Evolutionary conservation across 2,113 vertebrate species (phyloP), one percentile per base, ranked within the genome.

Genomic region (Globicephala melas): DNA sequence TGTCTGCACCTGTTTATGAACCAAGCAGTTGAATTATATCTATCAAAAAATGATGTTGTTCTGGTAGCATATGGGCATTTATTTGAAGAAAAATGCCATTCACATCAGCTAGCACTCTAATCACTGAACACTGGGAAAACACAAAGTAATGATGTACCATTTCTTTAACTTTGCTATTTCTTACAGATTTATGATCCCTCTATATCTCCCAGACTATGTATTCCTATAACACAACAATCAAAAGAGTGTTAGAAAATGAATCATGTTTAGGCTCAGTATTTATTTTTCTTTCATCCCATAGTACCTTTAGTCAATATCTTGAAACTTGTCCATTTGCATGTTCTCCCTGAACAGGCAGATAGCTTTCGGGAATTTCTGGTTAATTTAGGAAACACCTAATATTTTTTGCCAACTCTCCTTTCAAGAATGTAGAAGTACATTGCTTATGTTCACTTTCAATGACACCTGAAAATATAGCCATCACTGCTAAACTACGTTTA

Each of bases 151-250:
- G 38, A n/a, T n/a, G 2, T 26, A 41, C 17, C 33, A 17, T 82
- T 96, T 96, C 26, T n/a, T 73, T 86, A 70, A 63, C 20, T 86
- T 93, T 60, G 26, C 31, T 58, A 41, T 60, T 92, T 89, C 77
- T 71, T 68, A 73, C 31, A 73, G 36, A 65, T 65, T 71, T 77
- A 62, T 71, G 70, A 77, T 53, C 33, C 8, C 41, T 70, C 70
- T 62, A 84, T 55, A 63, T 71, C 63, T 93, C 60, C 74, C 36
- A 63, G 60, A 60, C 44, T 65, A 41, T 33, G 12, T 10, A 86
- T 36, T 41, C 38, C 14, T 73, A 58, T 18, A 47, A 86, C 23
- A 79, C 70, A 91, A 67, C 65, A 58, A 68, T 65, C 33, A 86
- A 81, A 89, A 76, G 33, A 4, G 33, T 41, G 5, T 14, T n/a